phyloP scores from a whole-genome alignment of 2,113 vertebrate genomes.

The Bubo bubo region DNA sequence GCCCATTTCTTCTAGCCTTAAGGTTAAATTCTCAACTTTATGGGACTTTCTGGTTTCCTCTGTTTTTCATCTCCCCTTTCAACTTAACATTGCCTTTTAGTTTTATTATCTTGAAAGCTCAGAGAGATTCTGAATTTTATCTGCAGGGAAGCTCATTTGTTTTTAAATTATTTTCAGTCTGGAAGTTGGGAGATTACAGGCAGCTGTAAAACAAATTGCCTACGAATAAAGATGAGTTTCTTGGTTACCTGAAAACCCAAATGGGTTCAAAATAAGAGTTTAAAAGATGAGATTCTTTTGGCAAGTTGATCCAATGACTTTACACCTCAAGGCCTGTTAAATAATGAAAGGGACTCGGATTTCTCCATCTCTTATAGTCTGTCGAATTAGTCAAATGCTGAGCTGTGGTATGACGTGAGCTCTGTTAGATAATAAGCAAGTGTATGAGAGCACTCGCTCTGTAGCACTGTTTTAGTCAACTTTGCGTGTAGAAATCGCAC shows the following conservation, averaged over 20 bases:
- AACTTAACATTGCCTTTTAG: not conserved
- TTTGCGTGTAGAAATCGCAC: not conserved
- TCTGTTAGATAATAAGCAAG: not conserved
- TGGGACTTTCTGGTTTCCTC: not conserved
- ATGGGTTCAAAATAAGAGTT: not conserved
- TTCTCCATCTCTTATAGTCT: not conserved
- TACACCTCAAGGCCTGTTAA: not conserved
- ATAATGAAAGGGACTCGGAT: not conserved
- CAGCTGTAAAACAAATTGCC: slow-evolving; percentile 38
- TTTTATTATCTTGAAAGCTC: slow-evolving; percentile 30
- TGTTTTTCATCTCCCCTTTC: not conserved
- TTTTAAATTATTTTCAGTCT: slow-evolving; percentile 57
- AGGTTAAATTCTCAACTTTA: slow-evolving; percentile 38
- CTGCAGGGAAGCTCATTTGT: slow-evolving; percentile 38
- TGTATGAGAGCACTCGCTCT: accelerated
- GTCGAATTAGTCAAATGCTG: not conserved
- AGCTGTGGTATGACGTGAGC: accelerated
- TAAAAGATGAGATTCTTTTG: not conserved
- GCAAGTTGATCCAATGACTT: not conserved
- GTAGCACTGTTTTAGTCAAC: accelerated
- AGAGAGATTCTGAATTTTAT: slow-evolving; percentile 37
- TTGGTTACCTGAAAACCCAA: slow-evolving; percentile 37
- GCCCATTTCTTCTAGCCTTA: not conserved
- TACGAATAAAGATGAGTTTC: slow-evolving; percentile 21
- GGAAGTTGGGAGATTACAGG: slow-evolving; percentile 47